Conservation (phyloP, 2,113 vertebrate genomes). For the Vicugna pacos region DNA sequence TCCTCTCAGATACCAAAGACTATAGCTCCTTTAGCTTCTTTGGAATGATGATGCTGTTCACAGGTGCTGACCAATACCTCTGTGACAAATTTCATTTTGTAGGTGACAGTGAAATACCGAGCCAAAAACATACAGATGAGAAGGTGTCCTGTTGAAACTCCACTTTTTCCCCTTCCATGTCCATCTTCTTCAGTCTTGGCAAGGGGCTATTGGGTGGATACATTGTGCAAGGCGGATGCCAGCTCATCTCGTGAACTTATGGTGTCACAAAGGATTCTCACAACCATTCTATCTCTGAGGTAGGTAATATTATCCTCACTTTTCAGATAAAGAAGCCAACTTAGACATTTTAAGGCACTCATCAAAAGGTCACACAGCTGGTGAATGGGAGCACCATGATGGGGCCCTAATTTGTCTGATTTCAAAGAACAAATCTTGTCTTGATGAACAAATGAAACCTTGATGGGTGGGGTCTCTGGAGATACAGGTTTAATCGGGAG, state of each 20-base stretch:
- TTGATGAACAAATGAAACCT: background rate
- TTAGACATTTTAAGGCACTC: background rate
- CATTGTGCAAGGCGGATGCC: background rate
- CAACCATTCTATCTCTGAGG: background rate
- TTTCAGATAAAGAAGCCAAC: background rate
- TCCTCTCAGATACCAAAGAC: background rate
- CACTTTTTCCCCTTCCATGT: background rate
- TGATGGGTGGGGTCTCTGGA: background rate
- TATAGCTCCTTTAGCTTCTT: background rate
- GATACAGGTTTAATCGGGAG: background rate
- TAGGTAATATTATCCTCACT: background rate
- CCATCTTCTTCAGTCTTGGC: background rate
- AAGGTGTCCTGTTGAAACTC: background rate
- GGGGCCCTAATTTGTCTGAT: background rate
- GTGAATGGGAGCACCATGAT: background rate
- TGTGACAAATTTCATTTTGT: background rate
- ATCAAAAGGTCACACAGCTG: background rate
- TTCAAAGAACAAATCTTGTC: background rate
- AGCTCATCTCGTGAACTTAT: rapidly evolving
- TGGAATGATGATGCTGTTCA: background rate
- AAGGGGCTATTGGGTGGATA: background rate
- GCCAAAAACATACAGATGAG: background rate
- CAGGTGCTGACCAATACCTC: background rate
- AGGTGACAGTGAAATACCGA: background rate
- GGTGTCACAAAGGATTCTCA: no score